Evolutionary conservation across 2,888 invertebrate genomes (phyloP), one percentile per base, ranked within the genome.

Genomic region (Stenotaenia linearis): DNA sequence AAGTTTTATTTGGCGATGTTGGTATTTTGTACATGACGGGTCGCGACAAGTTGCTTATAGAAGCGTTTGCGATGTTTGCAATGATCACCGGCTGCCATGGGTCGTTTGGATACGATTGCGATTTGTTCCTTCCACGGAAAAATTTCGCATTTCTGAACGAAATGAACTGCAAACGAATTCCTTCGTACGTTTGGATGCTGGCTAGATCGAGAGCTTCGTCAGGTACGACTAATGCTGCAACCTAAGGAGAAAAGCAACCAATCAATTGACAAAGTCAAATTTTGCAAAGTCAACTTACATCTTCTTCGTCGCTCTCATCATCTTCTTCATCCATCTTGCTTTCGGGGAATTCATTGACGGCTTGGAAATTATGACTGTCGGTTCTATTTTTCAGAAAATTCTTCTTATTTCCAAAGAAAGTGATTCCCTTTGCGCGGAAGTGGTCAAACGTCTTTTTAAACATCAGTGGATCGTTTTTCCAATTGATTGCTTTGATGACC

Each of bases 1-100:
- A 81, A 28, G 80, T 81, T 21, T 80, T 77, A 37, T 82, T 79
- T 0, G 80, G 77, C 0, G 76, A 30, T 28, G 81, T 80, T 5
- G 83, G 83, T 74, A 84, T 83, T n/a, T 77, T 79, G 80, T 84
- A 84, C 9, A 81, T 80, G 32, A 84, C 82, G 1, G 84, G 82
- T 23, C 83, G 80, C 7, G 82, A 82, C 28, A 85, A 79, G 79
- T 84, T 83, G 32, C 80, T 56, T 30, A 75, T 74, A 15, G 69
- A 15, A 12, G 75, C 37, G 35, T 74, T 79, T 35, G 75, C 32
- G 23, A 79, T 79, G 15, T 30, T 40, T 10, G 79, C 79, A 35
- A 79, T 79, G 12, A 79, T 21, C 23, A 79, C 79, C 0, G 28
- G 32, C 21, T 79, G 79, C 77, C 28, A 37, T 0, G 77, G 25